Evolutionary conservation across 2,888 invertebrate species (phyloP).

Genomic region (Bombyx huttoni): DNA sequence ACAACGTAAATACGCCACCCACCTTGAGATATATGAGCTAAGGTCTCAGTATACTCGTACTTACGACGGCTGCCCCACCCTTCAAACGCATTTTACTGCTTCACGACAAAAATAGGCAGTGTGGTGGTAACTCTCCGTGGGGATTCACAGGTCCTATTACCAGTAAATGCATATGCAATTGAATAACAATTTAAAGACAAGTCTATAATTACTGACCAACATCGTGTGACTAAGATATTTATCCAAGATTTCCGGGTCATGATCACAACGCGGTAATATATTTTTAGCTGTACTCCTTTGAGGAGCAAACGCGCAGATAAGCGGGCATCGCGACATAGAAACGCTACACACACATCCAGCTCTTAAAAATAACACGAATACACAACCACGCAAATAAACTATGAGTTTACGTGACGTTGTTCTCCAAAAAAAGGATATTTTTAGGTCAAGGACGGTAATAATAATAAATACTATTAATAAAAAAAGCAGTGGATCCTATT

Average conservation of each 20-base stretch:
- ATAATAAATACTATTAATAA: no score
- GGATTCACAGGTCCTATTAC: no score
- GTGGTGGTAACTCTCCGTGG: no score
- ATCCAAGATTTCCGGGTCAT: constrained; percentile 23
- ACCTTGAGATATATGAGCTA: no score
- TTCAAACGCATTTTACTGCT: no score
- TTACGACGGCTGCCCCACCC: no score
- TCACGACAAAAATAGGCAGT: no score
- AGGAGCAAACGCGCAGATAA: constrained; percentile 43
- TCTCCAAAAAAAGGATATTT: neutral
- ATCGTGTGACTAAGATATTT: constrained; percentile 1
- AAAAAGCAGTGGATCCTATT: no score
- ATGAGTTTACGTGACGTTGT: neutral
- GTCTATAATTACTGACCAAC: neutral
- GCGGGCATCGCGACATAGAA: constrained; percentile 34
- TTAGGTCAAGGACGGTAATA: neutral
- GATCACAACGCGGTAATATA: constrained; percentile 26
- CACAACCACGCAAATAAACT: neutral
- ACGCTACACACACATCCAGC: constrained; percentile 11
- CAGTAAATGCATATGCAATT: no score
- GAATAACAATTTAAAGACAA: no score
- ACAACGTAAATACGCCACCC: no score
- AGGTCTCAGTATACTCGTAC: no score
- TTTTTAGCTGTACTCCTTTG: constrained; percentile 47
- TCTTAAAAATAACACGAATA: neutral